Conservation (phyloP, 1,140 invertebrate genomes). For the Gryllus bimaculatus region DNA sequence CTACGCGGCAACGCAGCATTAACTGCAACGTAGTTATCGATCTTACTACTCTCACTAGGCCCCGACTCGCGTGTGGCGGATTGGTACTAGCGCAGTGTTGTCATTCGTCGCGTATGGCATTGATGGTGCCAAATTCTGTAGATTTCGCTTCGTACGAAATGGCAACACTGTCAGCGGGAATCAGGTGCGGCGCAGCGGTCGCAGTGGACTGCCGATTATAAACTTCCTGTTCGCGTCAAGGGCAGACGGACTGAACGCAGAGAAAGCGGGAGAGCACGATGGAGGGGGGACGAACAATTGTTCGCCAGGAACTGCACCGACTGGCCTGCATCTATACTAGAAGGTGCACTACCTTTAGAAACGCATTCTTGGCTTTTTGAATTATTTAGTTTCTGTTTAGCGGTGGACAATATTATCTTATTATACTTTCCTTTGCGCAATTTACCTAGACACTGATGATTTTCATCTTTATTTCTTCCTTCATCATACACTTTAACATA, state of each 20-base stretch:
- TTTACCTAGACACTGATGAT: too few species aligned
- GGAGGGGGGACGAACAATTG: background rate
- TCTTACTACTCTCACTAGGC: background rate
- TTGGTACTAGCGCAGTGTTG: background rate
- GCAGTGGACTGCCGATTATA: background rate
- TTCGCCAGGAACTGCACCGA: background rate
- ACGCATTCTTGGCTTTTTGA: too few species aligned
- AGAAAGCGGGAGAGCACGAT: background rate
- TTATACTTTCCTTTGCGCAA: too few species aligned
- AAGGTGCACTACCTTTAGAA: too few species aligned
- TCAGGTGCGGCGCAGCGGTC: background rate
- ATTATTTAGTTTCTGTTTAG: too few species aligned
- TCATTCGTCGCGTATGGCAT: background rate
- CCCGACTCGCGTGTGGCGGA: background rate
- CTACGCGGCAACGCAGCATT: slow-evolving; percentile 10
- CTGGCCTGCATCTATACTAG: too few species aligned
- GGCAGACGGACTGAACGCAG: background rate
- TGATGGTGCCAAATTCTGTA: background rate
- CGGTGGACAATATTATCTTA: too few species aligned
- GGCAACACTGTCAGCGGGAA: background rate
- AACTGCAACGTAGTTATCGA: slow-evolving; percentile 16
- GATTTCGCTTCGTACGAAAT: background rate
- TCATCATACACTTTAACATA: too few species aligned
- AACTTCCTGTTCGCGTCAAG: background rate
- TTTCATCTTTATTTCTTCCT: too few species aligned